Evolutionary conservation across 2,888 invertebrate species (phyloP).

Genomic region (Ceriagrion tenellum): DNA sequence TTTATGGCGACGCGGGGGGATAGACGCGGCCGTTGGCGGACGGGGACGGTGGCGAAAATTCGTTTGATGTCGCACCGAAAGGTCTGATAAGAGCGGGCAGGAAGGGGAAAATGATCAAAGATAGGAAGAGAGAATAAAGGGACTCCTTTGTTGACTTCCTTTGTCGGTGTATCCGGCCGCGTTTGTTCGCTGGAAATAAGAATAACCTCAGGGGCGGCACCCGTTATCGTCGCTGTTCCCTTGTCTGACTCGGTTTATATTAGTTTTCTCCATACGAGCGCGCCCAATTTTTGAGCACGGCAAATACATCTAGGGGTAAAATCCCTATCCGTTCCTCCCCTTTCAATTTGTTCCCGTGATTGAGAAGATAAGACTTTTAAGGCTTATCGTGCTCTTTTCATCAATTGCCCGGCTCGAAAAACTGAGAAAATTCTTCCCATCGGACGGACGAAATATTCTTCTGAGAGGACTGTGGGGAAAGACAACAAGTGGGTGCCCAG

Average conservation of each 20-base stretch:
- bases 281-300: neutral
- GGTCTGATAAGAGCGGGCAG: neutral
- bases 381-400: neutral
- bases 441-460: too few species aligned
- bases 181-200: neutral
- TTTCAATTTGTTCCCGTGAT: neutral
- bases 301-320: neutral
- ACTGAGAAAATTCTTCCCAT: too few species aligned
- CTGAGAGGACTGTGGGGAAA: too few species aligned
- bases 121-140: neutral
- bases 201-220: neutral
- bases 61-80: constrained; percentile 39
- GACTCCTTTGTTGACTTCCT: neutral
- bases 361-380: neutral
- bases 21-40: neutral
- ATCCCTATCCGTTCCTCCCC: neutral
- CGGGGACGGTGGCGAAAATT: neutral
- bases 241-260: neutral
- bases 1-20: neutral
- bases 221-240: neutral
- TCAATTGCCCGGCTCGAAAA: neutral
- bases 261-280: neutral
- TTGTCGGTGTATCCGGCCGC: constrained; percentile 6
- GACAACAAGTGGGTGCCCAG: too few species aligned
- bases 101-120: neutral